Conservation (phyloP, 2,888 invertebrate species). For the Villa cingulata region DNA sequence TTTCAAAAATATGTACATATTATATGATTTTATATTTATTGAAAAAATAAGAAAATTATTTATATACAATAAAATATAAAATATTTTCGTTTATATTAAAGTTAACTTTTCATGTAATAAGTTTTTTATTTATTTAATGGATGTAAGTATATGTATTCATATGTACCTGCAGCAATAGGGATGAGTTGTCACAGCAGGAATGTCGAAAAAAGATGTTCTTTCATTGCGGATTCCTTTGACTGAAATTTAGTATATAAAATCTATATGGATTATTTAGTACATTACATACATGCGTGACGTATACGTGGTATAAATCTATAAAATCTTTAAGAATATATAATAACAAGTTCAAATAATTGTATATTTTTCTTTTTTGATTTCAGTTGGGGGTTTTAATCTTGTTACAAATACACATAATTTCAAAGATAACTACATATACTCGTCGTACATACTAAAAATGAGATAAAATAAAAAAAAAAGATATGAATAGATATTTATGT, state of each 20-base stretch:
- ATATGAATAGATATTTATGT: too few relatives aligned
- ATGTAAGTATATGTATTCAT: neutral
- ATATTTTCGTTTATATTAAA: neutral
- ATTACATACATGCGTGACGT: too few relatives aligned
- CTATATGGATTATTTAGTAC: too few relatives aligned
- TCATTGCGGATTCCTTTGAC: constrained; percentile 37
- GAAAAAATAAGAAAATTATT: too few relatives aligned
- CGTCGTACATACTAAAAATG: neutral
- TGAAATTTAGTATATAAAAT: constrained; percentile 13
- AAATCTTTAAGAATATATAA: neutral
- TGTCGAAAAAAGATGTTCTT: constrained; percentile 37
- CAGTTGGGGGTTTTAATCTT: neutral
- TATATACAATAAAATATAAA: too few relatives aligned
- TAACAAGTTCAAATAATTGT: too few relatives aligned
- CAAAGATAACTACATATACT: neutral
- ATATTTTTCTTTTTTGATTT: too few relatives aligned
- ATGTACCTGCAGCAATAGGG: constrained; percentile 34
- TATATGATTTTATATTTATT: too few relatives aligned
- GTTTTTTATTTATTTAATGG: neutral
- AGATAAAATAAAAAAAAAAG: neutral
- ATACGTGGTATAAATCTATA: too few relatives aligned
- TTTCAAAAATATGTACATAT: too few relatives aligned
- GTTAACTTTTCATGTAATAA: neutral
- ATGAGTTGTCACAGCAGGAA: constrained; percentile 37
- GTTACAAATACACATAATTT: neutral